Evolutionary conservation across 1,140 invertebrate species (phyloP).

Genomic region (Oedothorax gibbosus): DNA sequence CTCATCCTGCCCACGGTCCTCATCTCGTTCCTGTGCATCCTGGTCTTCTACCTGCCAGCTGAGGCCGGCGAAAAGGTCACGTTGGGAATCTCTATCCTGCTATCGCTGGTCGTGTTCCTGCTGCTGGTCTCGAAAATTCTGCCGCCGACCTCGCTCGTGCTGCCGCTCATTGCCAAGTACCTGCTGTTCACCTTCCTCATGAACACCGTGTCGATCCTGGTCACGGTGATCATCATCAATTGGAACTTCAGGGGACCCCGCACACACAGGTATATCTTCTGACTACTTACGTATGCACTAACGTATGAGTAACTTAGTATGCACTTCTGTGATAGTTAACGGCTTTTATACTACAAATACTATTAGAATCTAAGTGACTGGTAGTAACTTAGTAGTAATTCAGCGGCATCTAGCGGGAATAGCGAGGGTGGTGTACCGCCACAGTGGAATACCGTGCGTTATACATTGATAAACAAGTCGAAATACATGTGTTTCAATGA

Average conservation of each 20-base stretch:
- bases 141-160: constrained; percentile 95
- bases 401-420: too few species aligned
- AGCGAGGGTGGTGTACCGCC: too few species aligned
- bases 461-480: too few species aligned
- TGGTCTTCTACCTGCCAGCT: constrained; percentile 98
- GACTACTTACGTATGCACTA: too few species aligned
- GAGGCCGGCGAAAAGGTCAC: constrained; percentile 97
- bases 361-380: too few species aligned
- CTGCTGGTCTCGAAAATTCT: constrained; percentile 97
- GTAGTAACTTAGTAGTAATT: too few species aligned
- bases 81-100: constrained; percentile 82
- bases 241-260: constrained; percentile 99
- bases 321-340: too few species aligned
- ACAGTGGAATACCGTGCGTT: too few species aligned
- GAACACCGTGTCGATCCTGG: constrained; percentile 94
- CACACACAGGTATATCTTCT: constrained; percentile 80
- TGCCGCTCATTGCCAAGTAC: constrained; percentile 97
- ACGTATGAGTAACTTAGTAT: too few species aligned
- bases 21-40: constrained; percentile 95
- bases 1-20: constrained; percentile 95
- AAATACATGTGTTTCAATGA: too few species aligned
- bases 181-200: constrained; percentile 98
- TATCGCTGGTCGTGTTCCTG: constrained; percentile 99
- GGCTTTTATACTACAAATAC: too few species aligned
- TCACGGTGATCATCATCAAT: constrained; percentile 97